Percentiles rank a stretch among this genome's conserved stretches.
These are phyloP conservation scores for Pungitius pungitius DNA, from an alignment of 2,113 vertebrate species.

Conservation along the genomic window DNA sequence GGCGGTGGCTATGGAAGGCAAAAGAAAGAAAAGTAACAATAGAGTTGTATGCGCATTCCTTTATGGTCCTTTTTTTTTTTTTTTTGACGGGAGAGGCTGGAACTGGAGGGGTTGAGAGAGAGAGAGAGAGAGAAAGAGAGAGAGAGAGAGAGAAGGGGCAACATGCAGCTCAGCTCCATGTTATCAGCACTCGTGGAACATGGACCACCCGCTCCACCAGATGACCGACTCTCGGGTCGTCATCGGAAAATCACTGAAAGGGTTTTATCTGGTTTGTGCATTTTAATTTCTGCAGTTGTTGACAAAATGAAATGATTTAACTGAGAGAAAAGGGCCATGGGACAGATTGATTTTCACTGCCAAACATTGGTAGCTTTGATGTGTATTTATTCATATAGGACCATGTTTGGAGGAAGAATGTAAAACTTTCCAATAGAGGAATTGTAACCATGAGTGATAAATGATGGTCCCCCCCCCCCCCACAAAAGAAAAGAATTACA, in stretches of 20 bases:
- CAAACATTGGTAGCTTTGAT: too few species aligned
- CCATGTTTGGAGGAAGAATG: neutral
- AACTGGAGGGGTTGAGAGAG: neutral
- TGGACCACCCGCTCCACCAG: too few species aligned
- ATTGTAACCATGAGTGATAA: neutral
- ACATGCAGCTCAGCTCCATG: neutral
- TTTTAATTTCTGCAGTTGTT: neutral
- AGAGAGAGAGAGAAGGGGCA: neutral
- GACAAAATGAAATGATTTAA: neutral
- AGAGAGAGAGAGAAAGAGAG: neutral
- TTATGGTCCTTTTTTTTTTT: neutral
- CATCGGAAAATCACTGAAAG: neutral
- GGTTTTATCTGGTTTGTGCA: neutral
- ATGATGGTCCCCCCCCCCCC: neutral
- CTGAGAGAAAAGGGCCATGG: too few species aligned
- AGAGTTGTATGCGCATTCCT: neutral
- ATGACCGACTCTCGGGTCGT: neutral
- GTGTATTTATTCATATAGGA: neutral
- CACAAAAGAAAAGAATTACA: too few species aligned
- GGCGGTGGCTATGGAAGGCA: neutral
- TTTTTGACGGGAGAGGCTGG: neutral
- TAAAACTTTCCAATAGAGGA: neutral
- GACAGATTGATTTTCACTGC: too few species aligned
- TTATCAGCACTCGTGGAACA: neutral
- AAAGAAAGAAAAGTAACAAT: neutral